phyloP scores from a whole-genome alignment of 2,797 vertebrate species.

The Acrossocheilus fasciatus region DNA sequence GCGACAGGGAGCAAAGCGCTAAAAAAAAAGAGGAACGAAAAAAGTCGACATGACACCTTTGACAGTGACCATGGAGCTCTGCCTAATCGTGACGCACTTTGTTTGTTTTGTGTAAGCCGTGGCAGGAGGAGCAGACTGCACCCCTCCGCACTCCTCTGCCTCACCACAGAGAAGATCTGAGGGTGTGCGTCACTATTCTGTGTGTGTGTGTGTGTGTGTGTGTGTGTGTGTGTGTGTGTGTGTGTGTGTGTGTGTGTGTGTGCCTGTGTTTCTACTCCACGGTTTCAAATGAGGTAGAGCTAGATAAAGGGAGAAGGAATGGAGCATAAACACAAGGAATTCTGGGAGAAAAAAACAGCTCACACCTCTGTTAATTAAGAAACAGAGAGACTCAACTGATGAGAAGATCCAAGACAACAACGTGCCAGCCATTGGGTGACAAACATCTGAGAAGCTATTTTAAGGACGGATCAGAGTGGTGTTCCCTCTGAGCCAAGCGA shows the following conservation, averaged over 20 bases:
- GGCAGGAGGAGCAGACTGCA: constrained; percentile 40
- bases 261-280: constrained; percentile 24
- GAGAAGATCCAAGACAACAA: constrained; percentile 55
- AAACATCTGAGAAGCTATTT: constrained; percentile 75
- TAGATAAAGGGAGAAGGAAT: constrained; percentile 50
- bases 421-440: constrained; percentile 66
- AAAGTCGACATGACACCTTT: constrained; percentile 42
- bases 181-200: constrained; percentile 29
- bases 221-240: not conserved
- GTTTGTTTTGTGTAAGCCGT: constrained; percentile 53
- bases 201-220: constrained; percentile 5
- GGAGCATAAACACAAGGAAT: constrained; percentile 57
- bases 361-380: constrained; percentile 61
- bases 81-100: constrained; percentile 53
- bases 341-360: constrained; percentile 45
- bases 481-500: constrained; percentile 61
- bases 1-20: constrained; percentile 30
- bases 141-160: constrained; percentile 4
- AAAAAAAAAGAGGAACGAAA: constrained; percentile 44
- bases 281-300: constrained; percentile 16
- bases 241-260: not conserved
- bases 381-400: constrained; percentile 42
- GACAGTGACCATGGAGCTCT: constrained; percentile 44
- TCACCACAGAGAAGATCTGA: constrained; percentile 30
- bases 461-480: constrained; percentile 75